Base-by-base conservation (phyloP, 2,888 invertebrate species). In the Pinctada fucata region DNA sequence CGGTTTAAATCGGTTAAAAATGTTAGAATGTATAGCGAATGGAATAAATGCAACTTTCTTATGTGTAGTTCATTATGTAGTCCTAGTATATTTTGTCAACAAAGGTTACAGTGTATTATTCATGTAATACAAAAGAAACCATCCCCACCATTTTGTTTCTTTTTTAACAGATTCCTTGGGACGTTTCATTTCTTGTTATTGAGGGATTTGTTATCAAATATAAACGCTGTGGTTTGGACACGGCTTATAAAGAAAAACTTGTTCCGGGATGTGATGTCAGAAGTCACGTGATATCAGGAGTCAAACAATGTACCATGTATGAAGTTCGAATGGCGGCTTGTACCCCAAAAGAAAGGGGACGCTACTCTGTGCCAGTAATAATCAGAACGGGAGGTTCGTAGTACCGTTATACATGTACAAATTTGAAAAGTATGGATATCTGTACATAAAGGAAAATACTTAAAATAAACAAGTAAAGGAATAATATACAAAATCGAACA, bases 301-400 rank as follows among this genome's bases (percentile, higher is more conserved):
- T 73, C 3, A 74, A 58, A 3, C 65, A 66, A 47, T 80, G 80
- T 64, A 75, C 80, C 1, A 52, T 80, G 4, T 80, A 80, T 31
- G 80, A 80, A 49, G 68, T 80, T 10, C 73, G 76, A 47, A 75
- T 80, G 13, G 80, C 80, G 3, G 80, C 77, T 2, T 80, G 72
- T 75, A 77, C 77, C 2, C 63, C 69, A 8, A 58, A 69, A 50
- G 74, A 69, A n/a, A 69, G 68, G 4, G 80, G 80, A 6, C n/a
- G 67, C 6, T 80, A 16, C 64, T 80, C 80, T 3, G 64, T 65
- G 31, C 80, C 80, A 13, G 75, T 75, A 16, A 77, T 80, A 16
- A 66, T 80, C 16, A 49, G 80, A 13, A 80, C 80, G 2, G 80
- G 80, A 51, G 80, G 80, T 80, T 58, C 70, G 58, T 48, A 10